phyloP scores from a whole-genome alignment of 2,888 invertebrate genomes.

The Drosophila meridionalis region DNA sequence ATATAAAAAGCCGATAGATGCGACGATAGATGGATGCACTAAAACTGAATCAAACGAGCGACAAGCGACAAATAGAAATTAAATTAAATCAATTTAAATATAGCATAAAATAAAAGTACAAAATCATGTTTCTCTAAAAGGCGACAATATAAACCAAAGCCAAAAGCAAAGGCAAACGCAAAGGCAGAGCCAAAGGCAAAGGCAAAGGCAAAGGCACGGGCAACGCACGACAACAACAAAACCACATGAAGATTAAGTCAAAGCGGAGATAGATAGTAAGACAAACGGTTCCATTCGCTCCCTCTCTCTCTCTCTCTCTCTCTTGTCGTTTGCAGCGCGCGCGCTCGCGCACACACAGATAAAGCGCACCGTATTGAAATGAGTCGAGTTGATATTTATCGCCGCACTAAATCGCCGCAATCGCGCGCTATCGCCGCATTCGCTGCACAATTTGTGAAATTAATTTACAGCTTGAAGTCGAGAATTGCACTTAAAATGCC shows the following conservation, averaged over 20 bases:
- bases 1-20: conserved; percentile 20
- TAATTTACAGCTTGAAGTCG: conserved; percentile 66
- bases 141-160: conserved; percentile 29
- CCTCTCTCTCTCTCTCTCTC: background rate
- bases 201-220: background rate
- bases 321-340: background rate
- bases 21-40: conserved; percentile 22
- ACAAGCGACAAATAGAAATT: conserved; percentile 54
- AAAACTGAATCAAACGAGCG: conserved; percentile 35
- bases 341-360: conserved; percentile 10
- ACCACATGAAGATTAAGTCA: conserved; percentile 10
- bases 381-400: conserved; percentile 63
- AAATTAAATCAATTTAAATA: conserved; percentile 73
- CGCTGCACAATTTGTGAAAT: conserved; percentile 78
- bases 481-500: conserved; percentile 72
- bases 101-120: conserved; percentile 73
- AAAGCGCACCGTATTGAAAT: conserved; percentile 26
- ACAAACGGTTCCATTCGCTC: conserved; percentile 5
- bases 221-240: conserved; percentile 4
- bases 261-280: conserved; percentile 12
- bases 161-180: background rate
- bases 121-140: conserved; percentile 73
- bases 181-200: background rate
- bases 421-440: conserved; percentile 39
- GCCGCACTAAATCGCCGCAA: conserved; percentile 60